phyloP scores from a whole-genome alignment of 2,797 vertebrate species.

The Xiphorhynchus erythropygius region DNA sequence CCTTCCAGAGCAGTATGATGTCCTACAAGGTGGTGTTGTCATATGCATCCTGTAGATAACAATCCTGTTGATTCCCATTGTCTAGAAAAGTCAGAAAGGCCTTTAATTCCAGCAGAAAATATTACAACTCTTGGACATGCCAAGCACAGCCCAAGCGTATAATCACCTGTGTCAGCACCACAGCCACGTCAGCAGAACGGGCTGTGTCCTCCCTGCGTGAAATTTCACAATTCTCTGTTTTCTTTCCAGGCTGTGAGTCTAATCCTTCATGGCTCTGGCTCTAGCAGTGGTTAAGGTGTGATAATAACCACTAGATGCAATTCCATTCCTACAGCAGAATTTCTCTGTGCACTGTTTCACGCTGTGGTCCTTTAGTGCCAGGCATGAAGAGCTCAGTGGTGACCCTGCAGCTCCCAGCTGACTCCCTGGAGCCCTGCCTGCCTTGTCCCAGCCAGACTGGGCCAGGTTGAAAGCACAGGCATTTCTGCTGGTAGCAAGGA shows the following conservation, averaged over 20 bases:
- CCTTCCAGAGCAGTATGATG: background rate
- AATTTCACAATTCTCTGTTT: background rate
- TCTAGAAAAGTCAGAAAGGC: background rate
- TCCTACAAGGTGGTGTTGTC: background rate
- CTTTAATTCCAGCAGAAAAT: background rate
- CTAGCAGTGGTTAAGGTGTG: background rate
- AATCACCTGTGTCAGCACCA: background rate
- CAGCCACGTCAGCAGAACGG: background rate
- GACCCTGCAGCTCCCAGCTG: background rate
- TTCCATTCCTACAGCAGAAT: background rate
- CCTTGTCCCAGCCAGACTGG: background rate
- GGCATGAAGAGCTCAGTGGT: background rate
- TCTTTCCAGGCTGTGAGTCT: background rate
- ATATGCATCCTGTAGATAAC: background rate
- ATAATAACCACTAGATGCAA: background rate
- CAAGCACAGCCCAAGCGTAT: background rate
- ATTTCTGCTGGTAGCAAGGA: background rate
- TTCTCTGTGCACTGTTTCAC: background rate
- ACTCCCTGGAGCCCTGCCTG: background rate
- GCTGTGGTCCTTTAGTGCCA: background rate
- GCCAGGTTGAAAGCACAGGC: background rate
- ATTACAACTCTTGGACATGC: background rate
- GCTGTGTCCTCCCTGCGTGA: background rate
- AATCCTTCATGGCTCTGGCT: background rate
- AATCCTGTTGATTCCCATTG: background rate